phyloP scores from a whole-genome alignment of 92 coral and sea anemone genomes.

The Hydrozoanthus gracilis region DNA sequence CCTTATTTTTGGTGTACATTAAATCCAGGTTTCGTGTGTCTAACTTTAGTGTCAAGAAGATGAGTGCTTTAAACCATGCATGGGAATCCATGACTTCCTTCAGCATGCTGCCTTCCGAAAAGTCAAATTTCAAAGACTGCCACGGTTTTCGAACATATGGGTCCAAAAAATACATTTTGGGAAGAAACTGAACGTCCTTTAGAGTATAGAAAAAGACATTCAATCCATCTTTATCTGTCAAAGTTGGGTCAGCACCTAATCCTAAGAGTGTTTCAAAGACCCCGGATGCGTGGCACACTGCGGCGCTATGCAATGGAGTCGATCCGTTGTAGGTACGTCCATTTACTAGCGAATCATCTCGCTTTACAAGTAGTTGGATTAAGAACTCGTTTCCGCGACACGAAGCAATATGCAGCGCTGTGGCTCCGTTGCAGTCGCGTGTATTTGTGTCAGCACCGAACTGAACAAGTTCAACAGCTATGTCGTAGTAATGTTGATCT shows the following conservation, averaged over 20 bases:
- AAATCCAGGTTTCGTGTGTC: neutral
- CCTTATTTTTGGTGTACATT: neutral
- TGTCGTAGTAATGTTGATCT: slow-evolving; percentile 49
- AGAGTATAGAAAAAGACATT: slow-evolving; percentile 42
- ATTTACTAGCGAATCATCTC: neutral
- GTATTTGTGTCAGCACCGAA: slow-evolving; percentile 13
- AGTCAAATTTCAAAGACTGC: slow-evolving; percentile 1
- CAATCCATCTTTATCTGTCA: slow-evolving; percentile 37
- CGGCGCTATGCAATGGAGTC: slow-evolving; percentile 69
- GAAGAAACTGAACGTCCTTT: slow-evolving; percentile 1
- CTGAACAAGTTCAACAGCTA: slow-evolving; percentile 41
- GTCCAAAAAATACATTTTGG: slow-evolving; percentile 25
- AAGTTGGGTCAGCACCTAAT: slow-evolving; percentile 20
- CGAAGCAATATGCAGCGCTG: slow-evolving; percentile 61
- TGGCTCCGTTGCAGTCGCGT: slow-evolving; percentile 63
- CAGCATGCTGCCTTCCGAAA: neutral
- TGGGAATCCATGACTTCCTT: slow-evolving; percentile 4
- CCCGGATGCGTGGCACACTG: slow-evolving; percentile 33
- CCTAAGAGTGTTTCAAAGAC: slow-evolving; percentile 24
- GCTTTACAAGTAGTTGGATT: slow-evolving; percentile 35
- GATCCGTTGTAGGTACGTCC: slow-evolving; percentile 51
- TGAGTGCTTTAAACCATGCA: neutral
- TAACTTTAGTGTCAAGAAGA: neutral
- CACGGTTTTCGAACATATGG: slow-evolving; percentile 44
- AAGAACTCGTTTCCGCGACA: slow-evolving; percentile 39